Percentiles rank a stretch among this genome's conserved stretches.
phyloP scores from a whole-genome alignment of 2,888 invertebrate genomes.

The Ischnus inquisitorius region DNA sequence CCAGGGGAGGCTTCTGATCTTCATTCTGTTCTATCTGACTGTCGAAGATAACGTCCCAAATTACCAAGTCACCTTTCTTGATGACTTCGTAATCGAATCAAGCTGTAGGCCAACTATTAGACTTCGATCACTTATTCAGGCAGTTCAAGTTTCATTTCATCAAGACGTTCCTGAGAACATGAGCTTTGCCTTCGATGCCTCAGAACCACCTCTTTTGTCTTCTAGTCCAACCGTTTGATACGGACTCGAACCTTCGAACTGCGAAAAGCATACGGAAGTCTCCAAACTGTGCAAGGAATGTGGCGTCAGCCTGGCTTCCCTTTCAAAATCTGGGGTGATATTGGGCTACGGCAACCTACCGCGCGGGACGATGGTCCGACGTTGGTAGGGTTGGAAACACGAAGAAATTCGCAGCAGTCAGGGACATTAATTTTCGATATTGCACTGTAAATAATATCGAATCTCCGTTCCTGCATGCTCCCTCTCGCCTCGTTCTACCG shows the following conservation, averaged over 20 bases:
- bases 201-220: neutral
- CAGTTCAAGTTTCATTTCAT: too few species aligned
- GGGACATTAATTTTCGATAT: slow-evolving; percentile 77
- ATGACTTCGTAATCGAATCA: neutral
- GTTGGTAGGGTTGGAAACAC: slow-evolving; percentile 1
- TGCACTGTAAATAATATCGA: slow-evolving; percentile 78
- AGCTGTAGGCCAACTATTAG: neutral
- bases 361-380: neutral
- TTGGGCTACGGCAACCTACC: neutral
- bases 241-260: neutral
- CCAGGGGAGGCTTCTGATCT: neutral
- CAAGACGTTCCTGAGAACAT: too few species aligned
- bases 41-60: neutral
- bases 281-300: neutral
- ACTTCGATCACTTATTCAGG: too few species aligned
- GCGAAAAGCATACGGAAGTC: neutral
- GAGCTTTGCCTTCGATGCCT: neutral
- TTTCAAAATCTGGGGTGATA: slow-evolving; percentile 7
- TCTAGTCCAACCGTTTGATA: neutral
- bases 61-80: neutral
- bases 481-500: slow-evolving; percentile 27
- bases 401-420: slow-evolving; percentile 62
- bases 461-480: slow-evolving; percentile 43
- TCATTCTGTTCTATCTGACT: neutral
- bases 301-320: slow-evolving; percentile 13